Evolutionary conservation across 2,888 invertebrate genomes (phyloP), one percentile per base, ranked within the genome.

Genomic region (Agrotis puta): DNA sequence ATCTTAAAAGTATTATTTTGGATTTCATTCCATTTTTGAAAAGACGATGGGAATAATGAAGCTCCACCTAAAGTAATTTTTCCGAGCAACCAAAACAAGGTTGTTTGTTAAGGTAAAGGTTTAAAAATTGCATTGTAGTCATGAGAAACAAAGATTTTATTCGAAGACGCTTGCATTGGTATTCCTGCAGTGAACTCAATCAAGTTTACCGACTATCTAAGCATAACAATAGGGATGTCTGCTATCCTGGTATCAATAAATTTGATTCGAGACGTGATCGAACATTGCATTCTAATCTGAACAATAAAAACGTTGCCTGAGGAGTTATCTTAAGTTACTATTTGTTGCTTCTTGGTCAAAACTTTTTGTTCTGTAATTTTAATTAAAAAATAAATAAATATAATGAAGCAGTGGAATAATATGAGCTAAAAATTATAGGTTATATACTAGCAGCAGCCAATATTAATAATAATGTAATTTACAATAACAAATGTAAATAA

Each of bases 181-280:
- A 81, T 77, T 80, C 74, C 45, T 24, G 7, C n/a, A 39, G 24
- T 18, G 6, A 56, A 45, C 48, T 59, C 45, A 57, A 64, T 54
- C 73, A 24, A 64, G 45, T 20, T 39, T 62, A 72, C 20, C 45
- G n/a, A 14, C 50, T 61, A 54, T 50, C 13, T 33, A 18, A 64
- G 50, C 70, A 77, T 77, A 69, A 57, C 47, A 73, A 77, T 57
- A 54, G 51, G 69, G 48, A 81, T 64, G 39, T 54, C 18, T 58
- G 43, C 13, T 51, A 50, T 53, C 54, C 16, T 58, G 20, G 24
- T 51, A 56, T 47, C 43, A 33, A 53, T 63, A 62, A 66, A 76
- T 64, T 61, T 33, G 43, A 22, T 56, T 57, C 54, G 16, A 13
- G 13, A 51, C 57, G 57, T 53, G 62, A 33, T 69, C 13, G 3